Evolutionary conservation across 2,797 vertebrate genomes (phyloP), one percentile per base, ranked within the genome.

Genomic region (Anniella stebbinsi): DNA sequence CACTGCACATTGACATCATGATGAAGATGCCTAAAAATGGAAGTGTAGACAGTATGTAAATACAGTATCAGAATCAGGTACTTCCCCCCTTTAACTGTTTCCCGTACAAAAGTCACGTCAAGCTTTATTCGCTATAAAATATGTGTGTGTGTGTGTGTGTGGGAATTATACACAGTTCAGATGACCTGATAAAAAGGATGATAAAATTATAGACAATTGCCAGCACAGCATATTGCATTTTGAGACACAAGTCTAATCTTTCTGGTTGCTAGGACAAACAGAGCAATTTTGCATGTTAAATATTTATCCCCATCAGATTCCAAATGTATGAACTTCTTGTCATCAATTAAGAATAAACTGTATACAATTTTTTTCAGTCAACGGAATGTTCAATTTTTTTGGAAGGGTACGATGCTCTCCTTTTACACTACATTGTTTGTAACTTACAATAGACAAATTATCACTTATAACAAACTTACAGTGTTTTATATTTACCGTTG

Each of bases 1-100:
- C 97, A 0, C 98, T 95, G 80, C 99, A 99, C 95, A 99, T 95
- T 67, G 98, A 97, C 99, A 99, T 99, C 99, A 99, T 99, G 96
- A 99, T 96, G 88, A 99, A 97, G 95, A 99, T 99, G 67, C 99
- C 99, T 99, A 97, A 2, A 82, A 38, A 82, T 7, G 30, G 10
- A 66, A 75, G 17, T 0, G 0, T 76, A 21, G 9, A 30, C 12
- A 36, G 72, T 10, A 38, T 60, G 41, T 23, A 51, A 81, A 91
- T 90, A 6, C 93, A 76, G 91, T 33, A 1, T 15, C 18, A 70
- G 84, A 91, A 81, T 28, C 10, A 1, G 51, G 15, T 48, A 28
- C 86, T 81, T 30, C 45, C 80, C 11, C 77, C 45, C 81, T 87
- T 10, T 57, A 57, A 69, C 41, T 23, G n/a, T 41, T 76, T 10